These are phyloP conservation scores for Caenorhabditis angaria DNA, from an alignment of 2,888 invertebrate species.

Conservation along the genomic window DNA sequence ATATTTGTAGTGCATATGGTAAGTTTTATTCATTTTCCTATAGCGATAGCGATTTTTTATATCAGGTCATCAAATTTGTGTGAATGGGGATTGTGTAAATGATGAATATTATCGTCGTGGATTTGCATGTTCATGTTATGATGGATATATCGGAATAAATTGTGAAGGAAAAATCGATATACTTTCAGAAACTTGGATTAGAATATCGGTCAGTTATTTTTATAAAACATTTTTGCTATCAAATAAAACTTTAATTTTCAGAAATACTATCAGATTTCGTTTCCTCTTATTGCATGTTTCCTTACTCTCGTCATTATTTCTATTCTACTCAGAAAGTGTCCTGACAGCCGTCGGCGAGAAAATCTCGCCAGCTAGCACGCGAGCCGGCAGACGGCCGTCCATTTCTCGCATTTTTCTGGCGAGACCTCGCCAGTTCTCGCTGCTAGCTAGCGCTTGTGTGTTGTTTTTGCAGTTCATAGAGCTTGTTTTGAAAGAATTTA, in stretches of 20 bases:
- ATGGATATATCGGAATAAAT: constrained; percentile 27
- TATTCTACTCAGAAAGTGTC: too few species aligned
- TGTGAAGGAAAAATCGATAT: constrained; percentile 14
- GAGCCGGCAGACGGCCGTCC: too few species aligned
- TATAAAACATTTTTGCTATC: neutral
- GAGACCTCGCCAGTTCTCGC: too few species aligned
- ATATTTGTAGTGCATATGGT: constrained; percentile 47
- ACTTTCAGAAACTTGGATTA: neutral
- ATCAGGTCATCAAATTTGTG: constrained; percentile 29
- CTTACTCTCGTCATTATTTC: constrained; percentile 7
- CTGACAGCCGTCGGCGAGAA: too few species aligned
- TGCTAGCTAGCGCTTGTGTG: too few species aligned
- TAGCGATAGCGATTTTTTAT: constrained; percentile 3
- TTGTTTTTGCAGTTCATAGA: too few species aligned
- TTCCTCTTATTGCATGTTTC: constrained; percentile 11
- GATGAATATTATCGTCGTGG: constrained; percentile 36
- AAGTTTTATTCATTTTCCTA: neutral
- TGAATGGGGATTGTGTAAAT: constrained; percentile 26
- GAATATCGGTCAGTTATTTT: neutral
- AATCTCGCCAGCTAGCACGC: too few species aligned
- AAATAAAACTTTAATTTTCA: too few species aligned
- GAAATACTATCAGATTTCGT: constrained; percentile 9
- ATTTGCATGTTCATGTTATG: constrained; percentile 28
- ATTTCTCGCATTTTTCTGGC: too few species aligned
- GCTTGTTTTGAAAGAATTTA: too few species aligned